These are phyloP conservation scores for Oxytorus armatus DNA, from an alignment of 2,888 invertebrate species.

Conservation along the genomic window DNA sequence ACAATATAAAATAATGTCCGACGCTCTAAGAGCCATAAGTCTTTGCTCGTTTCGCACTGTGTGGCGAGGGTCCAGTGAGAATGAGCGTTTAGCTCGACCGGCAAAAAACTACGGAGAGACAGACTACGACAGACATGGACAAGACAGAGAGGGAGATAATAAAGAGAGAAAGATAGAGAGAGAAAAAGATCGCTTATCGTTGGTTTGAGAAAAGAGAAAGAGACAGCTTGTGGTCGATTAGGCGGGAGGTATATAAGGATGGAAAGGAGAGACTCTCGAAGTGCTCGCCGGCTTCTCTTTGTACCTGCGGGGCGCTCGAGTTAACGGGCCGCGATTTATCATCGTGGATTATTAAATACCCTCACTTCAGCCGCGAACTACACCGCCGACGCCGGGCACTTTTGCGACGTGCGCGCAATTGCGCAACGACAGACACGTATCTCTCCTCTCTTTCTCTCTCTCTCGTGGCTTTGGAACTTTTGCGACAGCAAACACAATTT, in stretches of 20 bases:
- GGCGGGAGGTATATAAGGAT: conserved; percentile 52
- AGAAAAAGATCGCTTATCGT: conserved; percentile 49
- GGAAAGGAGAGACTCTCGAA: conserved; percentile 45
- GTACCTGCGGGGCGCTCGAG: conserved; percentile 70
- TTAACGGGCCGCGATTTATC: conserved; percentile 75
- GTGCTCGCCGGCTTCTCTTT: conserved; percentile 72
- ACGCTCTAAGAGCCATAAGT: conserved; percentile 45
- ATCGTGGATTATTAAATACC: conserved; percentile 75
- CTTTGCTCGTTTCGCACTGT: conserved; percentile 51
- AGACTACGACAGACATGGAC: no score
- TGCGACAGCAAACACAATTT: conserved; percentile 5
- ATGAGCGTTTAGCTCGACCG: conserved; percentile 46
- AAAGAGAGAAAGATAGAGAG: neutral
- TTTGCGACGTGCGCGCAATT: conserved; percentile 36
- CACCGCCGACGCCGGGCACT: conserved; percentile 34
- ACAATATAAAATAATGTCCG: conserved; percentile 51
- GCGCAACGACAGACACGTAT: conserved; percentile 32
- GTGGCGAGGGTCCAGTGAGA: conserved; percentile 49
- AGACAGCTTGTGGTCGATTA: conserved; percentile 57
- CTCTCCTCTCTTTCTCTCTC: neutral
- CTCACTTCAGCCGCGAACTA: conserved; percentile 67
- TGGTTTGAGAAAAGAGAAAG: conserved; percentile 18
- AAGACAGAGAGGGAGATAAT: neutral
- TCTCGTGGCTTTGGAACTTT: conserved; percentile 2
- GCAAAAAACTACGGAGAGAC: conserved; percentile 29